A percentile compares a stretch with the other conserved stretches of the same genome.
Evolutionary conservation across 2,888 invertebrate genomes (phyloP).

Genomic region (Emmelina monodactyla): DNA sequence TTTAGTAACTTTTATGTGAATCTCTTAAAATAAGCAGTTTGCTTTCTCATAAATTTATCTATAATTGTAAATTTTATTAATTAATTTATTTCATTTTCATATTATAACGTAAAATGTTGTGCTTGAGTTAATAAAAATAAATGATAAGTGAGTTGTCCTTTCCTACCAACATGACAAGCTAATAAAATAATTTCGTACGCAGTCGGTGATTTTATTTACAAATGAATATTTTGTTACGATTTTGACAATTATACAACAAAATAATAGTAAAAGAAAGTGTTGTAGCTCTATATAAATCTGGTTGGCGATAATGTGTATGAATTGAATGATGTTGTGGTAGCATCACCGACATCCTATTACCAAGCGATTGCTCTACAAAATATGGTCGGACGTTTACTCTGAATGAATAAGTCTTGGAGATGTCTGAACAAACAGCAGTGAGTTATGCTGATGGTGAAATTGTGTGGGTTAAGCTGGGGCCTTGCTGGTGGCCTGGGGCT

Average conservation of each 20-base stretch:
- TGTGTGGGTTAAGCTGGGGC: conserved; percentile 85
- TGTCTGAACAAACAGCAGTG: conserved; percentile 76
- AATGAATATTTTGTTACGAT: conserved; percentile 12
- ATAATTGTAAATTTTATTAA: background rate
- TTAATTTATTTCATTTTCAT: conserved; percentile 2
- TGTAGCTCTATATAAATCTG: background rate
- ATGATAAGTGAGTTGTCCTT: conserved; percentile 18
- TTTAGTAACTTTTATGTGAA: conserved; percentile 13
- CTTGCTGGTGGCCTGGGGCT: conserved; percentile 88
- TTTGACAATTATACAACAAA: conserved; percentile 17
- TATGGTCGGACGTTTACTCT: conserved; percentile 58
- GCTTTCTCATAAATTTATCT: background rate
- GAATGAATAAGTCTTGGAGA: conserved; percentile 50
- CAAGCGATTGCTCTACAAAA: conserved; percentile 28
- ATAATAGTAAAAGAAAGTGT: conserved; percentile 16
- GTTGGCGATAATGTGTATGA: background rate
- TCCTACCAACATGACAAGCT: conserved; percentile 35
- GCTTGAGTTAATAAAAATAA: background rate
- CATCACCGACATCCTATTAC: conserved; percentile 19
- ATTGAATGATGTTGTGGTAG: background rate
- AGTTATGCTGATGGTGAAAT: conserved; percentile 77
- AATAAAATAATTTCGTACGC: conserved; percentile 54
- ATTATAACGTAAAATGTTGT: no score
- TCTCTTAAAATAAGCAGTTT: background rate
- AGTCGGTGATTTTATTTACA: conserved; percentile 63